Conservation (phyloP, 2,797 vertebrate species). For the Megaceryle alcyon region DNA sequence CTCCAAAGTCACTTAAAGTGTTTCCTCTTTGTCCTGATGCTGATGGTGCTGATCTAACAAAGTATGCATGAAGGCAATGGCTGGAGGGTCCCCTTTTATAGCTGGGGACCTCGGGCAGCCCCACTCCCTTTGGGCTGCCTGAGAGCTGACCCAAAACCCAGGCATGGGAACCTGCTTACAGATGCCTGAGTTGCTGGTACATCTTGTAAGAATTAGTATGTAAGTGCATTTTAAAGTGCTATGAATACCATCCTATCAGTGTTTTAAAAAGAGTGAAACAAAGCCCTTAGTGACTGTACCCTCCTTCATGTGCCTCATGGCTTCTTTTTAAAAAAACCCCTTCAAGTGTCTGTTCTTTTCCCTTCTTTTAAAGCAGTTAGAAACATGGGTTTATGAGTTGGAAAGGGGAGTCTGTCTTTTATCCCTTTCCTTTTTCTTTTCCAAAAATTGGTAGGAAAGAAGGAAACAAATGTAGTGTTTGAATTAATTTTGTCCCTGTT, state of each 20-base stretch:
- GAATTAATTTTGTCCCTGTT: neutral
- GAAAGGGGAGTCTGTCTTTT: neutral
- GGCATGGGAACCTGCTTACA: neutral
- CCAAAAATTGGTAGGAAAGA: neutral
- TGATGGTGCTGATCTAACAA: neutral
- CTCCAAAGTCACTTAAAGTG: fast-evolving
- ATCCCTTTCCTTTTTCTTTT: neutral
- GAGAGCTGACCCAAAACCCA: neutral
- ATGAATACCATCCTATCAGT: neutral
- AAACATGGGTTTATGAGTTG: neutral
- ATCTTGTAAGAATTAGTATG: neutral
- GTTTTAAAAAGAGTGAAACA: neutral
- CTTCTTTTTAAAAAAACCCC: neutral
- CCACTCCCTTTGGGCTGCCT: fast-evolving
- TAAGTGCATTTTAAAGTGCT: neutral
- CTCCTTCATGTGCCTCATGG: neutral
- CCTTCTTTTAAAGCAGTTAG: neutral
- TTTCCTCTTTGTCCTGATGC: neutral
- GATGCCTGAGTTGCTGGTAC: neutral
- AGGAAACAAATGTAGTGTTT: neutral
- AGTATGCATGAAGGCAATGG: neutral
- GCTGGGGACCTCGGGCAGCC: neutral
- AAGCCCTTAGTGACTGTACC: neutral
- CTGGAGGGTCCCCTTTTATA: fast-evolving
- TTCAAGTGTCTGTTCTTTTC: neutral